Conservation (phyloP, 2,113 vertebrate species). For the Madoqua kirkii region DNA sequence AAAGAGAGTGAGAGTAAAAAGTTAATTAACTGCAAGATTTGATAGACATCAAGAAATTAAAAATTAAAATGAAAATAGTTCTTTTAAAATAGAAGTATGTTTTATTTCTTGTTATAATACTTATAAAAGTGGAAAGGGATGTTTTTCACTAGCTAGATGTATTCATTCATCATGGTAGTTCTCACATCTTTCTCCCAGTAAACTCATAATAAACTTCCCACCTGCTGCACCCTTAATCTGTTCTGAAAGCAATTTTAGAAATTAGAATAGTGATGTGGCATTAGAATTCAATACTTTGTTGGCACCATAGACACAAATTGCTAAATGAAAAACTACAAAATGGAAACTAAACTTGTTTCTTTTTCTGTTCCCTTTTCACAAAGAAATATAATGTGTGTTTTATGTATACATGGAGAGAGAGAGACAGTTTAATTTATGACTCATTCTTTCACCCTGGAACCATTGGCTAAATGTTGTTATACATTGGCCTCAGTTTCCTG, state of each 20-base stretch:
- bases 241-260: conserved; percentile 65
- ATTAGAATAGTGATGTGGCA: conserved; percentile 35
- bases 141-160: background rate
- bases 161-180: conserved; percentile 34
- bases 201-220: conserved; percentile 47
- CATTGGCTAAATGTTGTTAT: background rate
- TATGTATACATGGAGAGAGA: background rate
- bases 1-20: conserved; percentile 47
- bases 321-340: background rate
- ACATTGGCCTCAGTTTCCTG: background rate
- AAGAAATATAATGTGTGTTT: background rate
- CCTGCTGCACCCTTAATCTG: conserved; percentile 7
- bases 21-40: conserved; percentile 74
- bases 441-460: background rate
- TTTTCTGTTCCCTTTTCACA: background rate
- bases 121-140: background rate
- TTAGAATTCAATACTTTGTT: conserved; percentile 33
- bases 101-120: conserved; percentile 55
- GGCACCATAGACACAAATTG: conserved; percentile 21
- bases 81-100: conserved; percentile 43
- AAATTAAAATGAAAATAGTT: conserved; percentile 56
- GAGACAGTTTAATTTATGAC: background rate
- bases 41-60: conserved; percentile 73
- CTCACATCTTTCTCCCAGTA: background rate
- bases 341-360: background rate